Evolutionary conservation across 2,888 invertebrate species (phyloP), one percentile per base, ranked within the genome.

Genomic region (Chirona hameri): DNA sequence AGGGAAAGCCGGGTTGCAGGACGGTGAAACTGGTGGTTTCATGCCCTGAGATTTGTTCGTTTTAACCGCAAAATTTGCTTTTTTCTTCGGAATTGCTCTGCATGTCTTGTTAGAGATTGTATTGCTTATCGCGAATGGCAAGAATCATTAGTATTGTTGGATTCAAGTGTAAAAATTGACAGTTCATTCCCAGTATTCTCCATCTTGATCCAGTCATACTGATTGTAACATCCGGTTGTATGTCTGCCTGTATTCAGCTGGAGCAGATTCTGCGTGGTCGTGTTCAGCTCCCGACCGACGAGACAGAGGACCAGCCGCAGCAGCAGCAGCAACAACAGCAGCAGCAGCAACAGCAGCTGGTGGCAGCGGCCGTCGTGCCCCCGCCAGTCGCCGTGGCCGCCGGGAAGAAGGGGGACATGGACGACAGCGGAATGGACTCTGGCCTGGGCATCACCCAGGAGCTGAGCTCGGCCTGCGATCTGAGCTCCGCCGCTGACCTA

Each of bases 401-500:
- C 24, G 76, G 7, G 1, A 76, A 76, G 76, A 76, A 76, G 76
- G 76, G 76, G 0, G 76, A 24, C 46, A 46, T 46, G 39, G 39
- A 39, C 76, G 76, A 76, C 76, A 76, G 76, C n/a, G 76, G 76
- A 9, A 76, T 76, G 76, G 76, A 76, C 76, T 24, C 24, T 4
- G 76, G 76, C 0, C 76, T 76, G 46, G 76, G 76, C 10, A 76
- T 76, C 46, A 76, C 76, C 4, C 76, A 76, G 76, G 76, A 76
- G 76, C 39, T 76, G 24, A 46, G 39, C 15, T 76, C 76, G 12
- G 39, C 76, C 27, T 46, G 39, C 5, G 39, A 72, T 4, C 15
- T 72, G 27, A 27, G 31, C 31, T 31, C 72, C 15, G 31, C 24
- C 18, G 72, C 31, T 15, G 31, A 24, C 21, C 39, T 39, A 39